These are phyloP conservation scores for Sesia apiformis DNA, from an alignment of 2,888 invertebrate species.

Conservation along the genomic window DNA sequence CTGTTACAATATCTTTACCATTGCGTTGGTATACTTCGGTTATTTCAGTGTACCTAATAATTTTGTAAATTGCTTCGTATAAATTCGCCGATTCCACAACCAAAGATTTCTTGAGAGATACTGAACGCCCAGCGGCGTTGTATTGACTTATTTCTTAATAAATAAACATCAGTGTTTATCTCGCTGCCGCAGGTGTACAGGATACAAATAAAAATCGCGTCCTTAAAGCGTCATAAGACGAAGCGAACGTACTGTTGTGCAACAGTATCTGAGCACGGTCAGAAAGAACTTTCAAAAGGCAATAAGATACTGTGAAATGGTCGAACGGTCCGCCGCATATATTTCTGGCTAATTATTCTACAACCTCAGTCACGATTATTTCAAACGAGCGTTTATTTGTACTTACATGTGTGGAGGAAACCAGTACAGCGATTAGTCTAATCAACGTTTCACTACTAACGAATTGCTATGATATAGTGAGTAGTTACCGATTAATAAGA, in stretches of 20 bases:
- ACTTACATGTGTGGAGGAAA: conserved; percentile 19
- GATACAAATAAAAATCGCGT: conserved; percentile 25
- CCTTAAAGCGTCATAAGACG: conserved; percentile 25
- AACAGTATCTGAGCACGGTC: conserved; percentile 22
- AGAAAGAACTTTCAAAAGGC: conserved; percentile 62
- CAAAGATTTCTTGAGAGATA: conserved; percentile 12
- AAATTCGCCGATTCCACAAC: conserved; percentile 19
- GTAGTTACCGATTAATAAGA: neutral
- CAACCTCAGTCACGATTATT: conserved; percentile 55
- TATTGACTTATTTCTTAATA: conserved; percentile 34
- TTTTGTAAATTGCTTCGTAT: neutral
- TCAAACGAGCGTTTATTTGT: conserved; percentile 25
- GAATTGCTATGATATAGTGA: conserved; percentile 3
- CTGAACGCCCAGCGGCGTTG: conserved; percentile 19
- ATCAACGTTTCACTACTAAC: conserved; percentile 15
- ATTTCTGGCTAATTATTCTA: conserved; percentile 59
- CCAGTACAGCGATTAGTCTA: conserved; percentile 16
- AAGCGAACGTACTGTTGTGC: conserved; percentile 29
- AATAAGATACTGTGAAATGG: conserved; percentile 62
- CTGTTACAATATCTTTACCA: neutral
- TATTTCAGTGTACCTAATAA: neutral
- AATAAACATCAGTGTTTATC: conserved; percentile 28
- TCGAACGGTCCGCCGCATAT: conserved; percentile 32
- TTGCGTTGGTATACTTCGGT: neutral
- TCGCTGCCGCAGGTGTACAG: conserved; percentile 31